Conservation (phyloP, 2,888 invertebrate species). For the Aphelenchoides bicaudatus region DNA sequence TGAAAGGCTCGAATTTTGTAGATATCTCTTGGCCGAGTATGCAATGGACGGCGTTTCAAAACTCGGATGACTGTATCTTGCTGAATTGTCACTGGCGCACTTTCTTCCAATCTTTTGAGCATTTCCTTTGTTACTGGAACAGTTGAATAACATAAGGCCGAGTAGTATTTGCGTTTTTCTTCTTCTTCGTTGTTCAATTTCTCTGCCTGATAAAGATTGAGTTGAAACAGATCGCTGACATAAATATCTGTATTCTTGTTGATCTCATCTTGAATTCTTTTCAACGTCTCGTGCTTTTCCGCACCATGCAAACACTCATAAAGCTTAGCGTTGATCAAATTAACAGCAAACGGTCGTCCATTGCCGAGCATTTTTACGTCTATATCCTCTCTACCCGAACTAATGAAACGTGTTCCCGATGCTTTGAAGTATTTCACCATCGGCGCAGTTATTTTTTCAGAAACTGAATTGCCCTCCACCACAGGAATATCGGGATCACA, state of each 20-base stretch:
- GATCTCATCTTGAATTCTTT: constrained; percentile 28
- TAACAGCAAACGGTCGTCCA: constrained; percentile 87
- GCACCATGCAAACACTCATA: constrained; percentile 1
- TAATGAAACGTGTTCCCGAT: constrained; percentile 42
- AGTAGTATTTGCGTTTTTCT: constrained; percentile 41
- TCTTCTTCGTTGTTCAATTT: constrained; percentile 49
- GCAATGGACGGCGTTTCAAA: constrained; percentile 52
- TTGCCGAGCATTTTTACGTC: constrained; percentile 79
- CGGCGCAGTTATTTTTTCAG: constrained; percentile 48
- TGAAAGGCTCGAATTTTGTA: constrained; percentile 40
- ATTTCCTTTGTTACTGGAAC: constrained; percentile 36
- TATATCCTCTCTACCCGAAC: constrained; percentile 77
- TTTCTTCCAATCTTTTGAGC: constrained; percentile 23
- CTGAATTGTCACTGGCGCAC: constrained; percentile 33
- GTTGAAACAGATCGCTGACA: constrained; percentile 38
- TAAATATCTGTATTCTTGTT: constrained; percentile 38
- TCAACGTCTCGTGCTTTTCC: constrained; percentile 1
- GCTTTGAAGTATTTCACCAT: constrained; percentile 42
- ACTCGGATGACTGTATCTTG: constrained; percentile 47
- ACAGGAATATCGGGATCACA: background rate
- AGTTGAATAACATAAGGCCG: constrained; percentile 53
- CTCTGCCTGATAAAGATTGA: constrained; percentile 33
- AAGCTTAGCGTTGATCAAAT: constrained; percentile 66
- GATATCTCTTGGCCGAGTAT: constrained; percentile 49
- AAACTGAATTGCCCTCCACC: constrained; percentile 38